Evolutionary conservation across 2,797 vertebrate genomes (phyloP).

Genomic region (Helicolenus hilgendorfi): DNA sequence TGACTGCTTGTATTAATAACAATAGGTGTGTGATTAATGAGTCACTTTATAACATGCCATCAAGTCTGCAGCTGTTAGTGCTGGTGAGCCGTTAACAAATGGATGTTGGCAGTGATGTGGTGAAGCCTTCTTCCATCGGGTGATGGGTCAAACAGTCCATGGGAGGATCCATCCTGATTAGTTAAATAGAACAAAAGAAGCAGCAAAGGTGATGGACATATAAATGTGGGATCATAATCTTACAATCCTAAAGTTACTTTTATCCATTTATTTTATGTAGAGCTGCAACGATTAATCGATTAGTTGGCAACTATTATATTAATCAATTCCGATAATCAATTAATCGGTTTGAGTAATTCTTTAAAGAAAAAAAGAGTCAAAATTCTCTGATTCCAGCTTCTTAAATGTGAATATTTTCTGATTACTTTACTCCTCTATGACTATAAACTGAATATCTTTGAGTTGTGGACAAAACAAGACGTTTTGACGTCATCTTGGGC

Average conservation of each 20-base stretch:
- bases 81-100: background rate
- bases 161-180: conserved; percentile 45
- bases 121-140: background rate
- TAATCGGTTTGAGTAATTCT: too few relatives aligned
- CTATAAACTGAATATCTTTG: too few relatives aligned
- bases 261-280: background rate
- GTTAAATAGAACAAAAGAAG: conserved; percentile 17
- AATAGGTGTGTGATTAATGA: background rate
- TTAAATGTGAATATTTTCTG: too few relatives aligned
- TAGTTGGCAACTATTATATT: too few relatives aligned
- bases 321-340: too few relatives aligned
- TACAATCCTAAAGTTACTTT: background rate
- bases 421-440: too few relatives aligned
- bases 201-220: background rate
- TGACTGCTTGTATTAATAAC: background rate
- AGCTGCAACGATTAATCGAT: too few relatives aligned
- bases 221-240: background rate
- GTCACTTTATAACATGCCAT: background rate
- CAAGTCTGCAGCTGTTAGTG: background rate
- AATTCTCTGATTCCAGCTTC: too few relatives aligned
- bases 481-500: too few relatives aligned
- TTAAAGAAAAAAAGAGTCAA: too few relatives aligned
- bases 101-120: conserved; percentile 1
- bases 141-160: conserved; percentile 27
- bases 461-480: too few relatives aligned